Evolutionary conservation across 2,797 vertebrate species (phyloP).

Genomic region (Lepidocolaptes lacrymiger): DNA sequence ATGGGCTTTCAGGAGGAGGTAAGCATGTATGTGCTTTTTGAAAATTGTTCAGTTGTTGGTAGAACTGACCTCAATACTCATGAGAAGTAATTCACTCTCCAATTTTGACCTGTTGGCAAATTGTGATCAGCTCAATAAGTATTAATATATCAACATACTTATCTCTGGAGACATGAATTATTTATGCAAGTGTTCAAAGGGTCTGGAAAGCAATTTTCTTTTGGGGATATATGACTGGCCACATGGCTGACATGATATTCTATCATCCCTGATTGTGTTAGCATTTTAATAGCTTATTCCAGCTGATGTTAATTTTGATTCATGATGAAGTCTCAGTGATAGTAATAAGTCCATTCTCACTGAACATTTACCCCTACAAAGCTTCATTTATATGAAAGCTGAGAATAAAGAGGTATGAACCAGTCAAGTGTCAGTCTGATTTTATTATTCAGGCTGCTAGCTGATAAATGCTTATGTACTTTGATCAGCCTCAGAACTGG

Average conservation of each 20-base stretch:
- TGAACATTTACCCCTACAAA: neutral
- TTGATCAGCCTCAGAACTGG: neutral
- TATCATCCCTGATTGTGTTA: neutral
- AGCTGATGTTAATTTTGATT: neutral
- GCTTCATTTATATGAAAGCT: neutral
- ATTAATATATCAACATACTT: neutral
- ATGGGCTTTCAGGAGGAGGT: neutral
- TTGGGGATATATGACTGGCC: neutral
- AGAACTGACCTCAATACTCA: neutral
- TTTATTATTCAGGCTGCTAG: neutral
- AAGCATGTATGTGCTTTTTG: neutral
- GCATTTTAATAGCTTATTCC: conserved; percentile 34
- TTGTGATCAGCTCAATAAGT: neutral
- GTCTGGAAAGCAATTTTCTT: conserved; percentile 37
- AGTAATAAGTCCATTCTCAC: neutral
- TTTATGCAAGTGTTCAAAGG: conserved; percentile 9
- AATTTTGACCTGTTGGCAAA: neutral
- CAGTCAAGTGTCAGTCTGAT: neutral
- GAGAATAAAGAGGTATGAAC: neutral
- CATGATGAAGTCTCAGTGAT: neutral
- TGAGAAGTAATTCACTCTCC: neutral
- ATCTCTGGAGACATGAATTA: neutral
- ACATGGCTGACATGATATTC: neutral
- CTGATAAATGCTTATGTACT: neutral
- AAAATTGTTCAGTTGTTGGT: neutral